phyloP scores from a whole-genome alignment of 64 coral and sea anemone genomes.

The Porites australiensis region DNA sequence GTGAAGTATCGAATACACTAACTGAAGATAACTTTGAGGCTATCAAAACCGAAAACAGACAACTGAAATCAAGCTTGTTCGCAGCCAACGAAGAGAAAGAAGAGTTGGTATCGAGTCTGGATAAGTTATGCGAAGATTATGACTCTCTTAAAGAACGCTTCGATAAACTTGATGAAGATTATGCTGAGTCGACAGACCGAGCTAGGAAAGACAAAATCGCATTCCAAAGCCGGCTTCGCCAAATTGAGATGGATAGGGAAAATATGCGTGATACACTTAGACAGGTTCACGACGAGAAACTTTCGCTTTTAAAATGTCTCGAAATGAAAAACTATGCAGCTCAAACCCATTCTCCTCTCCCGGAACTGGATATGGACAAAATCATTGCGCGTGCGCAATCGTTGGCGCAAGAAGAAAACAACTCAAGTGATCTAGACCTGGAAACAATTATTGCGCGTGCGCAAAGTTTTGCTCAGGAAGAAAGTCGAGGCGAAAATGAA shows the following conservation, averaged over 20 bases:
- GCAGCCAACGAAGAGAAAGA: slow-evolving; percentile 64
- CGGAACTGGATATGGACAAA: slow-evolving; percentile 43
- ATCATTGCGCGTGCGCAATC: slow-evolving; percentile 43
- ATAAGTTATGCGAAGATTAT: slow-evolving; percentile 60
- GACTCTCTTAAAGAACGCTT: slow-evolving; percentile 32
- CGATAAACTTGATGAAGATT: slow-evolving; percentile 72
- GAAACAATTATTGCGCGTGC: slow-evolving; percentile 49
- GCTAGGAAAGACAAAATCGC: slow-evolving; percentile 63
- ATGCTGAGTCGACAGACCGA: slow-evolving; percentile 20
- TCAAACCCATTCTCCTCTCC: slow-evolving; percentile 30
- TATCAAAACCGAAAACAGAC: slow-evolving; percentile 57
- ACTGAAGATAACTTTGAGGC: not conserved
- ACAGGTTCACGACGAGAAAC: slow-evolving; percentile 82
- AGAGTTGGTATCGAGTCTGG: slow-evolving; percentile 49
- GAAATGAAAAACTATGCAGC: slow-evolving; percentile 63
- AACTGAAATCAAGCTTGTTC: slow-evolving; percentile 34
- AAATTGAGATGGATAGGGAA: slow-evolving; percentile 71
- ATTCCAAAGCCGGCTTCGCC: slow-evolving; percentile 53
- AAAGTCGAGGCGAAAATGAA: slow-evolving; percentile 20
- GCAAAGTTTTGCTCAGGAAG: slow-evolving; percentile 37
- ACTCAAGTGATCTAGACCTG: slow-evolving; percentile 25
- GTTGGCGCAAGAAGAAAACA: slow-evolving; percentile 31
- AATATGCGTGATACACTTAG: slow-evolving; percentile 64
- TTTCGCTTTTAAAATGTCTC: slow-evolving; percentile 83
- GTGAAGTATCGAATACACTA: slow-evolving; percentile 7